Conservation (phyloP, 2,113 vertebrate species). For the Passer montanus region DNA sequence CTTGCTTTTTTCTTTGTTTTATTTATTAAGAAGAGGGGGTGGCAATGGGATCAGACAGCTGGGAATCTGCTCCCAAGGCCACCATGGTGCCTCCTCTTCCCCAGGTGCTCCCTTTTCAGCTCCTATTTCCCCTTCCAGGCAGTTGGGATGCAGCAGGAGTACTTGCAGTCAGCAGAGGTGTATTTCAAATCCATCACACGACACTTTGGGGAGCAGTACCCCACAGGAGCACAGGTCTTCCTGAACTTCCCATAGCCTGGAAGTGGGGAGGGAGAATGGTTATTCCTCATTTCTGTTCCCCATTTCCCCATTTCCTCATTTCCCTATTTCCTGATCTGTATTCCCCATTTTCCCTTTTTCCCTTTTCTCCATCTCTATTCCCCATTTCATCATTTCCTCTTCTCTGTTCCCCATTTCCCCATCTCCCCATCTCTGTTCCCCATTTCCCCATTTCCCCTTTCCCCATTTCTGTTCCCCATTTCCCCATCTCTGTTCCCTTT, state of each 20-base stretch:
- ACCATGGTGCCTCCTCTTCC: background rate
- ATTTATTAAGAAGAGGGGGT: background rate
- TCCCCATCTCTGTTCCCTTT: background rate
- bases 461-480: too few species aligned
- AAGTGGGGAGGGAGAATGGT: background rate
- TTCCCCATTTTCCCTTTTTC: background rate
- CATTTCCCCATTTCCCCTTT: too few species aligned
- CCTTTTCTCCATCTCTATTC: background rate
- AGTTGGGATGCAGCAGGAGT: background rate
- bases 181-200: background rate
- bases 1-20: background rate
- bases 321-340: background rate
- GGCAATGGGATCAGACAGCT: background rate
- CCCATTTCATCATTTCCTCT: too few species aligned
- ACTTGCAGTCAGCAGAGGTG: constrained; percentile 2
- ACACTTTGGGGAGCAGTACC: background rate
- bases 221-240: background rate
- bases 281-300: too few species aligned
- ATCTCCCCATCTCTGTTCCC: too few species aligned
- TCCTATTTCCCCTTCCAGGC: background rate
- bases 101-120: background rate
- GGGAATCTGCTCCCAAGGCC: background rate
- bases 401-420: too few species aligned
- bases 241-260: background rate
- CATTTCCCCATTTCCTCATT: background rate